Base-by-base conservation (phyloP, 2,888 invertebrate species). In the Chouioia cunea region DNA sequence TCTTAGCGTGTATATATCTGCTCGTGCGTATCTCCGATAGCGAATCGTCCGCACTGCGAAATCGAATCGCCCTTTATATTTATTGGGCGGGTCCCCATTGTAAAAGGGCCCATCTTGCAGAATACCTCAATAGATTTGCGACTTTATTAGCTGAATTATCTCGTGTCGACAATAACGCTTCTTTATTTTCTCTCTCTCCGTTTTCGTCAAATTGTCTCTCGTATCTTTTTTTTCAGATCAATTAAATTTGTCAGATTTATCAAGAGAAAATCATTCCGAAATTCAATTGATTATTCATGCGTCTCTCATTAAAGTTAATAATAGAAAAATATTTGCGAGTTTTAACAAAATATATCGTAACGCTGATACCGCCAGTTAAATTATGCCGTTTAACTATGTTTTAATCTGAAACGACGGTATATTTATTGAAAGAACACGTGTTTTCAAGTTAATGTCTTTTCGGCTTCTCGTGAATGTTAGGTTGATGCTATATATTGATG, bases 141-240 rank as follows among this genome's bases (percentile, higher is more conserved):
- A 64, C 64, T 71, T 71, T 67, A 71, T 67, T 71, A 71, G 71
- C 20, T 15, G 48, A 64, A 54, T 71, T 71, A 68, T 71, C 71
- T 67, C 16, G 23, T 6, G 43, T 16, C 44, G 20, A 36, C 18
- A 57, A 56, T 53, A 53, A 47, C 50, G 10, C 52, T 23, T 50
- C 22, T 64, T 48, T 56, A 6, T 68, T 15, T 12, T 16, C 18
- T 44, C 50, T 60, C 16, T 27, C 27, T 3, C 27, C 27, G 36
- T 36, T 36, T 36, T 36, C 36, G 10, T 2, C 36, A 36, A 36
- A 36, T 36, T 36, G n/a, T n/a, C n/a, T n/a, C n/a, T n/a, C n/a
- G n/a, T n/a, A n/a, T n/a, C n/a, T n/a, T n/a, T n/a, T n/a, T n/a
- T n/a, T n/a, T n/a, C n/a, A n/a, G n/a, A n/a, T n/a, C n/a, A n/a